Conservation (phyloP, 2,888 invertebrate genomes). For the Cataglyphis livida region DNA sequence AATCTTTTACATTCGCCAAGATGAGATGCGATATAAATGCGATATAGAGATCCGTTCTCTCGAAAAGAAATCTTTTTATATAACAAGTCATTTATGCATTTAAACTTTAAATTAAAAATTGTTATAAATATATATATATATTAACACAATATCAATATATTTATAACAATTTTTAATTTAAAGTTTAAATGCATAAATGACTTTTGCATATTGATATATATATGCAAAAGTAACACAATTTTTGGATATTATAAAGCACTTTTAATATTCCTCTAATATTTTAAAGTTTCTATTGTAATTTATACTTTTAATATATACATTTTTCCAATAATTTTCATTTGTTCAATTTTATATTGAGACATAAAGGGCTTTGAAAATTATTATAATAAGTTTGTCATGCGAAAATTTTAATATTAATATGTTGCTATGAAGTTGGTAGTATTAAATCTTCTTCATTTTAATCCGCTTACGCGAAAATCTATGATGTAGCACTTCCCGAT, state of each 20-base stretch:
- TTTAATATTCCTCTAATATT: not conserved
- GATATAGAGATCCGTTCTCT: not conserved
- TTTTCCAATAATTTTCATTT: not conserved
- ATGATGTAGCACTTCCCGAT: not conserved
- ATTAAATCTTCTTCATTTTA: not conserved
- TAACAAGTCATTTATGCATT: not conserved
- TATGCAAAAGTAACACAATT: not conserved
- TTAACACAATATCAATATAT: not conserved
- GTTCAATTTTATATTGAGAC: not conserved
- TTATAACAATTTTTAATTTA: not conserved
- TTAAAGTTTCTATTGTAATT: not conserved
- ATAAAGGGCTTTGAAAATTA: not conserved
- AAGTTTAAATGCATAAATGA: not conserved
- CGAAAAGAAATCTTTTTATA: not conserved
- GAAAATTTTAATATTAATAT: slow-evolving; percentile 5
- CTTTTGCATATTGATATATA: too few relatives aligned
- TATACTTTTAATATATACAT: not conserved
- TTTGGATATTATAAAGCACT: not conserved
- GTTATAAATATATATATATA: not conserved
- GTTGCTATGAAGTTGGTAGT: not conserved
- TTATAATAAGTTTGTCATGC: not conserved
- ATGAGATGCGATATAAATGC: not conserved
- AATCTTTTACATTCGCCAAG: not conserved
- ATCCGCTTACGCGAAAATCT: not conserved
- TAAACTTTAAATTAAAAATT: not conserved